Conservation (phyloP, 2,888 invertebrate genomes). For the Drosophila aldrichi region DNA sequence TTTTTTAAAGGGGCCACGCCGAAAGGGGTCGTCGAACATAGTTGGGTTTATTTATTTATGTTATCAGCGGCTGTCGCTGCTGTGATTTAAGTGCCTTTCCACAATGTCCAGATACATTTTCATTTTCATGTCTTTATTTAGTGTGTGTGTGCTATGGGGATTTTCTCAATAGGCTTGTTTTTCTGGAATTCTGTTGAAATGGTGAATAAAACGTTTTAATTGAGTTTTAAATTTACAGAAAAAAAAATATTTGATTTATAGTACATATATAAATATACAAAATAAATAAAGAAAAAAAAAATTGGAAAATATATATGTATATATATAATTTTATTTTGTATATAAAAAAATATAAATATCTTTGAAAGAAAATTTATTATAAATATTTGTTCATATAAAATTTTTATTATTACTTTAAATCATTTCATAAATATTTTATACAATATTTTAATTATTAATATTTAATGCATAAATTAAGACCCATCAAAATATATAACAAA, state of each 20-base stretch:
- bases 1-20: constrained; percentile 27
- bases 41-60: constrained; percentile 37
- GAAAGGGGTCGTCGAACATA: constrained; percentile 29
- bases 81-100: constrained; percentile 72
- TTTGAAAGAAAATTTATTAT: no score
- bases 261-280: no score
- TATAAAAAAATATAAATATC: no score
- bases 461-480: no score
- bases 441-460: no score
- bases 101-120: constrained; percentile 57
- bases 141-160: constrained; percentile 21
- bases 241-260: not conserved
- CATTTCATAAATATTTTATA: no score
- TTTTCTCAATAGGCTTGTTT: constrained; percentile 20
- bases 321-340: no score
- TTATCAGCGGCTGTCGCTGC: constrained; percentile 58
- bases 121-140: constrained; percentile 72
- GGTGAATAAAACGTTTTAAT: not conserved
- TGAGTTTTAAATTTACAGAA: not conserved
- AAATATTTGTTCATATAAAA: no score
- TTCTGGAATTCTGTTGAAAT: constrained; percentile 6
- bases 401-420: no score
- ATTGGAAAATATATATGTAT: no score
- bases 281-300: not conserved
- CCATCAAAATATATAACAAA: no score